Percentiles rank a stretch among this genome's conserved stretches.
Evolutionary conservation across 2,888 invertebrate species (phyloP).

Genomic region (Aspidapion aeneum): DNA sequence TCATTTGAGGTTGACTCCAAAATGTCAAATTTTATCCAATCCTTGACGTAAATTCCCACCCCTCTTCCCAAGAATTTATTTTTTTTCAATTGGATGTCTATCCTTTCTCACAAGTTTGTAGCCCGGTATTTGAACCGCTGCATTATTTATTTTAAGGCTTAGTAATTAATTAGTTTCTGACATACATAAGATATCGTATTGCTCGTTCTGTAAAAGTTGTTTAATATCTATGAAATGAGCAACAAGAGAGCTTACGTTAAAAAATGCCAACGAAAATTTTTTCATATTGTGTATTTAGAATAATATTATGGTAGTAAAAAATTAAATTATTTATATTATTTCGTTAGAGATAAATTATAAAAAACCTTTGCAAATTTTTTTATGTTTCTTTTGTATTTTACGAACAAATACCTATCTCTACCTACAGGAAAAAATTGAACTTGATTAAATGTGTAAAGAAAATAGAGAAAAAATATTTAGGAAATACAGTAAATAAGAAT

Average conservation of each 20-base stretch:
- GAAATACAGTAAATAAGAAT: background rate
- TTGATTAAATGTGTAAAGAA: background rate
- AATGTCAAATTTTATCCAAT: background rate
- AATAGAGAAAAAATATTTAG: background rate
- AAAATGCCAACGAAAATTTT: background rate
- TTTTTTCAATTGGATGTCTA: background rate
- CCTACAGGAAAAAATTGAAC: background rate
- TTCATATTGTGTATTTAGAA: background rate
- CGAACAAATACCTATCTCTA: too few relatives aligned
- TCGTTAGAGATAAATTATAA: too few relatives aligned
- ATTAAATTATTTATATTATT: too few relatives aligned
- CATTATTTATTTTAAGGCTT: background rate
- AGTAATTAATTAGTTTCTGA: background rate
- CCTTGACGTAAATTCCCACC: background rate
- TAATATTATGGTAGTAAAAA: background rate
- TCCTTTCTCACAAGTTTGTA: background rate
- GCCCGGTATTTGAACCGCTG: background rate
- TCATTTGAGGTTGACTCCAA: slow-evolving; percentile 1
- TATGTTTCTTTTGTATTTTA: too few relatives aligned
- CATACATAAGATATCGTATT: background rate
- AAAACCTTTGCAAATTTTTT: too few relatives aligned
- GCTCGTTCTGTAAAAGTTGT: background rate
- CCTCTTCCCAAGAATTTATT: background rate
- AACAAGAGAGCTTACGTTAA: background rate
- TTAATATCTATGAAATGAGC: background rate